Evolutionary conservation across 2,888 invertebrate genomes (phyloP), one percentile per base, ranked within the genome.

Genomic region (Candidula unifasciata): DNA sequence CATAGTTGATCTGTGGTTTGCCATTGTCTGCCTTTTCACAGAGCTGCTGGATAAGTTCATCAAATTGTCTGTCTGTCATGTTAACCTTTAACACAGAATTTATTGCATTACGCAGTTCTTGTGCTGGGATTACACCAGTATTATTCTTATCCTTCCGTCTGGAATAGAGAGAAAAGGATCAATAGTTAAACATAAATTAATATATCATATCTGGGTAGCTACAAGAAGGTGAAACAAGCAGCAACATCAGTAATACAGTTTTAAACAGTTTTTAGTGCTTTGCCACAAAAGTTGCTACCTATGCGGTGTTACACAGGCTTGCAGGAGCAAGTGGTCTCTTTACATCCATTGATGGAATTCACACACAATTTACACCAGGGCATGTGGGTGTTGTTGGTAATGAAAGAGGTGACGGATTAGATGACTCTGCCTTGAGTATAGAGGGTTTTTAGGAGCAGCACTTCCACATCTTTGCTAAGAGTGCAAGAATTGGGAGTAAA

Each of bases 51-150:
- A 84, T 30, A 10, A 84, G 54, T 33, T 80, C 76, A 54, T 80
- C 76, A 76, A 80, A 84, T 60, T 84, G 84, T 35, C 44, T 37
- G 37, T 84, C 80, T 24, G 80, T 68, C 84, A 84, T 84, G 18
- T 68, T 66, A 27, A 76, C 80, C 37, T 76, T 79, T 60, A 84
- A 64, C 66, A 84, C 84, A 35, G 80, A 54, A 66, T 84, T 80
- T 18, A 84, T 68, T 1, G 68, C 84, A 52, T 30, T 74, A 18
- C 84, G 80, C 2, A 84, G 69, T 2, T 84, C 84, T n/a, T 73
- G 74, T 44, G 80, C 80, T 44, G 84, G 68, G 0, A 84, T 35
- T 60, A 57, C 44, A 35, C 84, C 84, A 21, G 80, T 76, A 54
- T 76, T 76, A 64, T 80, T 80, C 33, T 74, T 80, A 54, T 84